Conservation (phyloP, 2,888 invertebrate species). For the Cabera pusaria region DNA sequence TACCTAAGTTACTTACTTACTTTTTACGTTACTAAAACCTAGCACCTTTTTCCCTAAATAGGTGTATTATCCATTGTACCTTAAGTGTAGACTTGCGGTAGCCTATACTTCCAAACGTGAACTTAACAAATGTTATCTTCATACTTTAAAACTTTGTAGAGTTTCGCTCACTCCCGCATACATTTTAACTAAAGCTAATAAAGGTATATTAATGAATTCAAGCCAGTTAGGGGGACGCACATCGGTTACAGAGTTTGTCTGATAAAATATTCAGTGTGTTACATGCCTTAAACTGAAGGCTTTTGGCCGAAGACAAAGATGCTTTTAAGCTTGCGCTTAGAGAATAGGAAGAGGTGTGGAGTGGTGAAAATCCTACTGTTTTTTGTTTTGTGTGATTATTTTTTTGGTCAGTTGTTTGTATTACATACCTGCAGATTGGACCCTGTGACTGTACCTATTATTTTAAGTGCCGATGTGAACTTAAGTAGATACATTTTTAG, state of each 20-base stretch:
- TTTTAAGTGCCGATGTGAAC: no score
- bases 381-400: constrained; percentile 4
- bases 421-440: no score
- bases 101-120: no score
- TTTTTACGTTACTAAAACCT: no score
- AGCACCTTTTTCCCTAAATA: no score
- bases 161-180: constrained; percentile 20
- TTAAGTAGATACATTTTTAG: no score
- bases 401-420: no score
- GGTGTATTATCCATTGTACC: no score
- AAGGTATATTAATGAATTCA: constrained; percentile 56
- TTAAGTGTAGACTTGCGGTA: no score
- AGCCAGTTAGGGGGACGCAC: constrained; percentile 39
- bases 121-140: constrained; percentile 3
- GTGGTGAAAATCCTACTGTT: constrained; percentile 20
- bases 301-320: constrained; percentile 77
- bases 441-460: no score
- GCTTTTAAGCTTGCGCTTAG: constrained; percentile 71
- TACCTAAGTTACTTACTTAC: no score
- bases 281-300: constrained; percentile 68
- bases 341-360: constrained; percentile 44
- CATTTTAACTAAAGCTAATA: constrained; percentile 30
- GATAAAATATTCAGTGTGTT: constrained; percentile 73
- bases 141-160: constrained; percentile 7
- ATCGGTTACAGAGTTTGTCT: constrained; percentile 49